Conservation (phyloP, 2,888 invertebrate genomes). For the Bedellia somnulentella region DNA sequence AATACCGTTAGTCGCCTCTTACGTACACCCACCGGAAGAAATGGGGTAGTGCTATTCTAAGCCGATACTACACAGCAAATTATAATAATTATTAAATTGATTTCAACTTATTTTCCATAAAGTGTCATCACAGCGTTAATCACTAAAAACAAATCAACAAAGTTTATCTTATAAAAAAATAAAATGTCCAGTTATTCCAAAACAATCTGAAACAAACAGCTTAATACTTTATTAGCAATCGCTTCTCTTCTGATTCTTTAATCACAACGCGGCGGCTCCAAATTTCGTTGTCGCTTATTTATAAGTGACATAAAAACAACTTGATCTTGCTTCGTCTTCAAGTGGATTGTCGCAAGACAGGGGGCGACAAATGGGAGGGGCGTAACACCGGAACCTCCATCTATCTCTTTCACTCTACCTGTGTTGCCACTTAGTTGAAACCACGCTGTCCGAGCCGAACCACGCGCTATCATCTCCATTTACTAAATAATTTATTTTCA, state of each 20-base stretch:
- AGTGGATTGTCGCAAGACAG: slow-evolving; percentile 29
- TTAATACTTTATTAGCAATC: slow-evolving; percentile 49
- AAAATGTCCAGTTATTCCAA: slow-evolving; percentile 30
- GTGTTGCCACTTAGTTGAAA: slow-evolving; percentile 13
- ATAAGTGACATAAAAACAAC: slow-evolving; percentile 60
- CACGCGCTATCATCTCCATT: slow-evolving; percentile 28
- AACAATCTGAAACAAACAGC: slow-evolving; percentile 35
- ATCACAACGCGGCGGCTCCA: slow-evolving; percentile 38
- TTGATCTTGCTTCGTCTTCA: slow-evolving; percentile 56
- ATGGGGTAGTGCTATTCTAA: too few species aligned
- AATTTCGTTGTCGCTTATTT: slow-evolving; percentile 46
- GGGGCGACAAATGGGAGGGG: slow-evolving; percentile 10
- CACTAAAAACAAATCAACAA: too few species aligned
- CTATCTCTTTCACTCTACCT: slow-evolving; percentile 23
- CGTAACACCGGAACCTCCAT: slow-evolving; percentile 13
- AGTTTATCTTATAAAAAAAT: too few species aligned
- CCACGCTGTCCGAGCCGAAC: slow-evolving; percentile 47
- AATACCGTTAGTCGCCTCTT: too few species aligned
- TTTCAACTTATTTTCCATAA: too few species aligned
- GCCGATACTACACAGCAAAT: too few species aligned
- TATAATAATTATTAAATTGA: too few species aligned
- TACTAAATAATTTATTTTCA: slow-evolving; percentile 58
- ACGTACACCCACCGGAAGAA: too few species aligned
- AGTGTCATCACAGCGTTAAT: too few species aligned
- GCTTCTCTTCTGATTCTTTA: slow-evolving; percentile 47